These are phyloP conservation scores for Phaenicophaeus curvirostris DNA, from an alignment of 2,797 vertebrate genomes.

Conservation along the genomic window DNA sequence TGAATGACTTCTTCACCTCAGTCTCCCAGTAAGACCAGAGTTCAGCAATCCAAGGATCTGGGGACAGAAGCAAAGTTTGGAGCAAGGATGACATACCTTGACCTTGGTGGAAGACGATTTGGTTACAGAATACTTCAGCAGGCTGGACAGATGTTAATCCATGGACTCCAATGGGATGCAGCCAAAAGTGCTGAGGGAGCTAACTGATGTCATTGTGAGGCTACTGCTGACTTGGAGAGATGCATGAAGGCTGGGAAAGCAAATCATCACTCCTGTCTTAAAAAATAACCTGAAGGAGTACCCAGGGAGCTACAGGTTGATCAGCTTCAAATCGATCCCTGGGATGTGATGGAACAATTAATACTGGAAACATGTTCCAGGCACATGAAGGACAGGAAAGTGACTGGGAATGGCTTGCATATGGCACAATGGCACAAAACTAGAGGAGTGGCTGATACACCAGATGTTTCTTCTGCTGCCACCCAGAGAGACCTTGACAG, in stretches of 20 bases:
- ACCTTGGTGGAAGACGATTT: neutral
- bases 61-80: neutral
- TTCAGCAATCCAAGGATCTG: neutral
- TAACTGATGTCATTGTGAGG: neutral
- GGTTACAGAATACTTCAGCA: neutral
- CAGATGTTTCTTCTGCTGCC: neutral
- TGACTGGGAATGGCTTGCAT: neutral
- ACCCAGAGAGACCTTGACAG: fast-evolving
- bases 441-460: neutral
- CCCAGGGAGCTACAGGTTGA: neutral
- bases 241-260: neutral
- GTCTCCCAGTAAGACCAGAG: neutral
- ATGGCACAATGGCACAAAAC: neutral
- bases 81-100: fast-evolving
- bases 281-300: neutral
- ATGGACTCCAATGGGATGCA: neutral
- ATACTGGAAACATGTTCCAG: neutral
- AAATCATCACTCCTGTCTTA: neutral
- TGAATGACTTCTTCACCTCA: neutral
- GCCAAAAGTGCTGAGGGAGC: neutral
- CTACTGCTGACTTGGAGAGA: neutral
- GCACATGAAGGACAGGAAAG: neutral
- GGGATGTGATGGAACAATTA: neutral
- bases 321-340: neutral
- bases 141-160: neutral